Percentiles rank a stretch among this genome's conserved stretches.
Conservation (phyloP, 92 coral and sea anemone species). For the Epizoanthus illoricatus region DNA sequence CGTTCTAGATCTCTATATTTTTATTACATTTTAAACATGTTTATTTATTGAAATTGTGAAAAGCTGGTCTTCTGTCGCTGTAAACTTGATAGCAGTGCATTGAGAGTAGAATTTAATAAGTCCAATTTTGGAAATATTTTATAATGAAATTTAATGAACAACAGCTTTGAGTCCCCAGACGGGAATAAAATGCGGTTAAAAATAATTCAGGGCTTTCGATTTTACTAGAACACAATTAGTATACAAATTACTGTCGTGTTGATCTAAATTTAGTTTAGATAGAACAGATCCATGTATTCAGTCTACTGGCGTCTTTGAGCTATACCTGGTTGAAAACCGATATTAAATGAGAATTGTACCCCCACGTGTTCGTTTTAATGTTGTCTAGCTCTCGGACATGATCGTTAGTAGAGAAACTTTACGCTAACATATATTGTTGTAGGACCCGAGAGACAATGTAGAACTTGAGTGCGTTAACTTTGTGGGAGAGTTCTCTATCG, state of each 20-base stretch:
- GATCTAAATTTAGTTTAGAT: no score
- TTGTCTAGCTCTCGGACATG: no score
- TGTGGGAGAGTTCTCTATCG: constrained; percentile 6
- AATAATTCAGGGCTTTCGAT: not conserved
- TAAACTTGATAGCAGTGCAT: no score
- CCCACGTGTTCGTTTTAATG: no score
- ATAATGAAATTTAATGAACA: not conserved
- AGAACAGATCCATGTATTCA: no score
- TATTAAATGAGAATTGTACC: no score
- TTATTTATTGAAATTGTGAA: no score
- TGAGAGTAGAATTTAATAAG: not conserved
- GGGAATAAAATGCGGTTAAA: not conserved
- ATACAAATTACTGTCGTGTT: not conserved
- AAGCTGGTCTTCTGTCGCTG: no score
- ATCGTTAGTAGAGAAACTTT: no score
- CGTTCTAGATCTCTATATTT: not conserved
- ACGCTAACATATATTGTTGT: not conserved
- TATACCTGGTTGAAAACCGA: no score
- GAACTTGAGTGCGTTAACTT: not conserved
- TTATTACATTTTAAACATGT: no score
- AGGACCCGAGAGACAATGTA: not conserved
- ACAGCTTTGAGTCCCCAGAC: not conserved
- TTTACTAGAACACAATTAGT: not conserved
- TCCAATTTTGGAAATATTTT: not conserved
- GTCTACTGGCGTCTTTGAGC: no score